phyloP scores from a whole-genome alignment of 2,888 invertebrate genomes.

The Hirtodrosophila alboralis region DNA sequence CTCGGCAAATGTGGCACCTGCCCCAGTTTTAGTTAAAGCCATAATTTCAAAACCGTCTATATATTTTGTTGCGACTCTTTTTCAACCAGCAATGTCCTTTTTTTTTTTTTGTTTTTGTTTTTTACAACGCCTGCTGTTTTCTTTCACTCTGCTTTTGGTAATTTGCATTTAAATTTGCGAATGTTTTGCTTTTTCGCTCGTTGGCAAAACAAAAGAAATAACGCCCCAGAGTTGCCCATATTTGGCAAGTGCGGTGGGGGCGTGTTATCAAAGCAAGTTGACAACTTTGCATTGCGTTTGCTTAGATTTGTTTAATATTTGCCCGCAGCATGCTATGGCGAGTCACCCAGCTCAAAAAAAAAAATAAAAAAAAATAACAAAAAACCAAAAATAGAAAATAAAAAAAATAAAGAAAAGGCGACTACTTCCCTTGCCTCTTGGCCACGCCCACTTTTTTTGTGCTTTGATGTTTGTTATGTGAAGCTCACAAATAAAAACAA shows the following conservation, averaged over 20 bases:
- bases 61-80: conserved; percentile 36
- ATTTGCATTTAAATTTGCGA: conserved; percentile 78
- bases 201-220: conserved; percentile 62
- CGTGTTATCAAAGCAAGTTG: conserved; percentile 72
- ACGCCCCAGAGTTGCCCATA: conserved; percentile 10
- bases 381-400: too few species aligned
- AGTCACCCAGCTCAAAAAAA: conserved; percentile 54
- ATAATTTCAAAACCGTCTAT: conserved; percentile 60
- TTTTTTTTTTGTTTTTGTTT: too few species aligned
- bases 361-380: too few species aligned
- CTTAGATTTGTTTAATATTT: conserved; percentile 77
- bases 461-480: conserved; percentile 63
- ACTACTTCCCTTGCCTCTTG: neutral
- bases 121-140: conserved; percentile 43
- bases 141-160: conserved; percentile 56
- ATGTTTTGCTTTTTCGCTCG: conserved; percentile 76
- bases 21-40: conserved; percentile 13
- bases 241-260: conserved; percentile 16
- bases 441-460: conserved; percentile 57
- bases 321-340: conserved; percentile 60
- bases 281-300: conserved; percentile 79
- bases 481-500: too few species aligned
- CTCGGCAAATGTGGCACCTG: conserved; percentile 28
- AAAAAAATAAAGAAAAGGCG: too few species aligned
- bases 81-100: neutral